Evolutionary conservation across 2,888 invertebrate species (phyloP), one percentile per base, ranked within the genome.

Genomic region (Tolmerus cingulatus): DNA sequence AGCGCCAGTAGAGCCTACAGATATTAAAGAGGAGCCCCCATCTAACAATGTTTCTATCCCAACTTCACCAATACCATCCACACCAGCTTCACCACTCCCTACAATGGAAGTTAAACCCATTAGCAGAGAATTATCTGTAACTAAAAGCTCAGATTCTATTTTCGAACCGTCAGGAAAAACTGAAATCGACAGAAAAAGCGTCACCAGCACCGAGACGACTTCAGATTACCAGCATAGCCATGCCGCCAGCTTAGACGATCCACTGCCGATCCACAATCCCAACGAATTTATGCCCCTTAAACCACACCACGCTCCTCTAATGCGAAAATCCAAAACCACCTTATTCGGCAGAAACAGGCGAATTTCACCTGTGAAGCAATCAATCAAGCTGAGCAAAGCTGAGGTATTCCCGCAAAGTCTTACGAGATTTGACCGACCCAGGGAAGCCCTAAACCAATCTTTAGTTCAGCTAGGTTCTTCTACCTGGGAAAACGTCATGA

Each of bases 401-500:
- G 91, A 90, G 87, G 87, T 91, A 57, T 92, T 91, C 88, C 92
- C 92, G 1, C 89, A 90, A 85, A 91, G 89, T n/a, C 89, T 94
- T 89, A 91, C 93, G 78, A 94, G 94, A 0, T 94, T 94, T 89
- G 94, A 94, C 23, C 95, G 95, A 90, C 95, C 96, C 0, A 95
- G 95, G 88, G 95, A 95, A 66, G 94, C 94, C 0, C 91, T 96
- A 16, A 93, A 94, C 23, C 95, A 95, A 88, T 94, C 95, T 74
- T 93, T 95, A 86, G 91, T 92, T 51, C 95, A 96, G 89, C 93
- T 97, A 30, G 96, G 96, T 90, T 95, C 94, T 87, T 94, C 94
- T 88, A 96, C 96, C 90, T 97, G 97, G 98, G 97, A 97, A 91
- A 94, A 95, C 5, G 95, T 95, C 66, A 95, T 97, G 90, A 94